Conservation (phyloP, 2,888 invertebrate genomes). For the Gastrophysa polygoni region DNA sequence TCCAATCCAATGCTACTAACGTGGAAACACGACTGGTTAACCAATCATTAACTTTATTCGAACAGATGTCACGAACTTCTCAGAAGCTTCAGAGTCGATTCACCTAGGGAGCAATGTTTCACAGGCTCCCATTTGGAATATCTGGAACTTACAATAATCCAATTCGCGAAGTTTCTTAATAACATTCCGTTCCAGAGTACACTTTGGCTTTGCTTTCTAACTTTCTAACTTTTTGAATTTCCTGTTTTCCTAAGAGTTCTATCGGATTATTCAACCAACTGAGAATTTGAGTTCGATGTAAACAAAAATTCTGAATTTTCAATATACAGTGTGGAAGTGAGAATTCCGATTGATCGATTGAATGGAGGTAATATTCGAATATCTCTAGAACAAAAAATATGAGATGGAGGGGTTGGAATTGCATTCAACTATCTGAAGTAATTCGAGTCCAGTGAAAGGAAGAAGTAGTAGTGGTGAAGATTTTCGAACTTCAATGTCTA, state of each 20-base stretch:
- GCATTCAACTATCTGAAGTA: too few species aligned
- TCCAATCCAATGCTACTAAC: too few species aligned
- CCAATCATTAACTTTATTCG: neutral
- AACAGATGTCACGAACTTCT: neutral
- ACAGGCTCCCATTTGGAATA: neutral
- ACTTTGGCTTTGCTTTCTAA: neutral
- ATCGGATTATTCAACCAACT: neutral
- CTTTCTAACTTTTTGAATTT: neutral
- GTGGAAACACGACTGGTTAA: too few species aligned
- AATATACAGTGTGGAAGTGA: too few species aligned
- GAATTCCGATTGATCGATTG: too few species aligned
- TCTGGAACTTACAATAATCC: neutral
- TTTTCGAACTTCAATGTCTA: too few species aligned
- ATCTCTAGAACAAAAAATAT: too few species aligned
- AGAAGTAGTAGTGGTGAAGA: too few species aligned
- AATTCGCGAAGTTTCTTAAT: neutral
- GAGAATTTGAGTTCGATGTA: neutral
- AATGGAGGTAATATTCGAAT: too few species aligned
- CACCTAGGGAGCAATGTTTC: neutral
- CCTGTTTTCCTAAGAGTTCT: neutral
- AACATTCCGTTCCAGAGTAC: neutral
- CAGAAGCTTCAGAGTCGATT: neutral
- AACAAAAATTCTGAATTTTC: too few species aligned
- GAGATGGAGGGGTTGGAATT: too few species aligned
- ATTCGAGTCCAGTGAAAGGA: too few species aligned